Evolutionary conservation across 2,888 invertebrate species (phyloP).

Genomic region (Cephus sareptanus): DNA sequence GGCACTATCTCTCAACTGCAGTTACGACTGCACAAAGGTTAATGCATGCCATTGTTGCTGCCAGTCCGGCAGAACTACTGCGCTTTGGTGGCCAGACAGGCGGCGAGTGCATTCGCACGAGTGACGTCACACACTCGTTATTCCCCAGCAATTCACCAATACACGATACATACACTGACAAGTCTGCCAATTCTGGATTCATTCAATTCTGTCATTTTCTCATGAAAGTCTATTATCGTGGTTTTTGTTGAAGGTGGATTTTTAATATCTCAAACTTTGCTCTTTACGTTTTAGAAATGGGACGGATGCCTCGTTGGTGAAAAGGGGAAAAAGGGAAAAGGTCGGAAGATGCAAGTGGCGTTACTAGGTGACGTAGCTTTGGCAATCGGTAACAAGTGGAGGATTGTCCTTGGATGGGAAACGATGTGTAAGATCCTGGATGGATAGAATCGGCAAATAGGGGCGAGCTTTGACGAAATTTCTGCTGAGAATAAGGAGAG

Average conservation of each 20-base stretch:
- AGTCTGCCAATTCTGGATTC: too few relatives aligned
- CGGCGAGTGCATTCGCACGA: slow-evolving; percentile 34
- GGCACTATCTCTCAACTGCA: slow-evolving; percentile 62
- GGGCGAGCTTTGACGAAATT: slow-evolving; percentile 42
- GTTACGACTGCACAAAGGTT: slow-evolving; percentile 65
- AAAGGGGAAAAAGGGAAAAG: too few relatives aligned
- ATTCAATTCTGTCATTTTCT: too few relatives aligned
- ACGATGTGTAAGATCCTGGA: too few relatives aligned
- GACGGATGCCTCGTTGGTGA: not conserved
- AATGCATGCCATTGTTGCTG: slow-evolving; percentile 64
- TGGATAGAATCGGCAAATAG: slow-evolving; percentile 33
- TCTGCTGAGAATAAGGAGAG: slow-evolving; percentile 25
- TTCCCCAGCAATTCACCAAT: not conserved
- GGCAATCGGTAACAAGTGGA: not conserved
- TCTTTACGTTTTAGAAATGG: slow-evolving; percentile 2
- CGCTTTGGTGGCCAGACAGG: slow-evolving; percentile 44
- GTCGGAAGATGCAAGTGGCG: too few relatives aligned
- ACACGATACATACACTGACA: too few relatives aligned
- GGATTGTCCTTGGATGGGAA: not conserved
- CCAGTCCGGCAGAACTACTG: slow-evolving; percentile 57
- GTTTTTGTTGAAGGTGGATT: too few relatives aligned
- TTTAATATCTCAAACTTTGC: not conserved
- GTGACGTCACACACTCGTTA: slow-evolving; percentile 15
- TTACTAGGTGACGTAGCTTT: too few relatives aligned
- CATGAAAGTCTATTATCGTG: too few relatives aligned